Evolutionary conservation across 2,113 vertebrate species (phyloP), one percentile per base, ranked within the genome.

Genomic region (Equus quagga): DNA sequence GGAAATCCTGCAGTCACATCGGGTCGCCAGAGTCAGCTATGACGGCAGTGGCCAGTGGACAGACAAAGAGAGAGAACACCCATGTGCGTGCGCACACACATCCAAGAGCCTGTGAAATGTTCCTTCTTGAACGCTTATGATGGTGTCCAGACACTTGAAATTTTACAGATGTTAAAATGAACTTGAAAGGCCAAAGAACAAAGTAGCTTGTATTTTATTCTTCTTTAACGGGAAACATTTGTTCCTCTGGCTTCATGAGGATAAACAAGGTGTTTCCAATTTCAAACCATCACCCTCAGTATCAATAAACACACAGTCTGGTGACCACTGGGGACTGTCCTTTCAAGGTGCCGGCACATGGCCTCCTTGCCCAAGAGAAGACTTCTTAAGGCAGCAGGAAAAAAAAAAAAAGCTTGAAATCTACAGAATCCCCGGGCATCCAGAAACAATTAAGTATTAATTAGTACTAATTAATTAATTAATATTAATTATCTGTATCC

Each of bases 191-290:
- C 91, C 94, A 98, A 72, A 96, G 92, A 98, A 80, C 82, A 82
- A 67, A 97, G 87, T 17, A 64, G 41, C 87, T 97, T 46, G 70
- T 86, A 60, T 87, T 98, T 93, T 76, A 82, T 86, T 97, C 97
- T 94, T 70, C 80, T 33, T 86, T 98, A 97, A 97, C 85, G 90
- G 89, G 85, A 31, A 49, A 84, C 97, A 98, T 93, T 97, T 98
- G 92, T 95, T 93, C 78, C 64, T 54, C 23, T 28, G 94, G 78
- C 64, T 96, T 96, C 36, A 15, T 54, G 26, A 95, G 84, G 96
- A 85, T 97, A 82, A 97, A 95, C 92, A 96, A 89, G 96, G 93
- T 80, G 56, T 86, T 95, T 87, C 44, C 69, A 58, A 46, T 91
- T 82, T 95, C 78, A 89, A 91, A 79, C 23, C 56, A 26, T 82